A percentile compares a stretch with the other conserved stretches of the same genome.
Evolutionary conservation across 2,113 vertebrate genomes (phyloP).

Genomic region (Sprattus sprattus): DNA sequence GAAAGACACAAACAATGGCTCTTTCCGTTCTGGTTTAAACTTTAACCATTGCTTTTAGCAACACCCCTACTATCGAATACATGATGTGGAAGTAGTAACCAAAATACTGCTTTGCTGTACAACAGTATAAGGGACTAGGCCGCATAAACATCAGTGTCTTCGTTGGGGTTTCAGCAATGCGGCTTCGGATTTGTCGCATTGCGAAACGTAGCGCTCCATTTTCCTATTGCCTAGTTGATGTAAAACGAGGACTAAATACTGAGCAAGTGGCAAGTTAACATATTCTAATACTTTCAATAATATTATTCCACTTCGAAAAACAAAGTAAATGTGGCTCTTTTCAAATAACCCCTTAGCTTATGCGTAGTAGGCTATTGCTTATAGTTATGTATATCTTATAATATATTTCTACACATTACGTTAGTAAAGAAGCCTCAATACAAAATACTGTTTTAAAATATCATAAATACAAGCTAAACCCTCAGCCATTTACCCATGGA

Average conservation of each 20-base stretch:
- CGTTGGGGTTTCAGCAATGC: constrained; percentile 36
- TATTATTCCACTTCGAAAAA: background rate
- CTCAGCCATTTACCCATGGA: background rate
- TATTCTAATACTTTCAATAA: background rate
- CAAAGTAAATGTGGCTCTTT: background rate
- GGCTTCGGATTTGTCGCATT: constrained; percentile 60
- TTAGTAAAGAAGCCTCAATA: background rate
- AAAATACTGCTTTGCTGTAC: background rate
- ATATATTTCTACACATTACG: too few species aligned
- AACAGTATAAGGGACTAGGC: background rate
- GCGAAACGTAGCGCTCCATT: constrained; percentile 51
- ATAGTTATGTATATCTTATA: too few species aligned
- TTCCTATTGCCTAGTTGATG: background rate
- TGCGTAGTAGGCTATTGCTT: background rate
- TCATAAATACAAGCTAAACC: background rate
- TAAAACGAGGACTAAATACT: background rate
- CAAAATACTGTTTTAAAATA: too few species aligned
- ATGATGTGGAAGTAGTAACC: background rate
- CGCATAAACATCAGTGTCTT: constrained; percentile 19
- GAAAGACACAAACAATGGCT: constrained; percentile 7
- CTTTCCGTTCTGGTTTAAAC: constrained; percentile 50
- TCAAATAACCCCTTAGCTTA: background rate
- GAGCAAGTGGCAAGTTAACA: background rate
- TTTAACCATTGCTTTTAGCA: constrained; percentile 44
- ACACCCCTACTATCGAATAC: background rate